Percentiles rank a stretch among this genome's conserved stretches.
Conservation (phyloP, 2,888 invertebrate genomes). For the Odontocerum albicorne region DNA sequence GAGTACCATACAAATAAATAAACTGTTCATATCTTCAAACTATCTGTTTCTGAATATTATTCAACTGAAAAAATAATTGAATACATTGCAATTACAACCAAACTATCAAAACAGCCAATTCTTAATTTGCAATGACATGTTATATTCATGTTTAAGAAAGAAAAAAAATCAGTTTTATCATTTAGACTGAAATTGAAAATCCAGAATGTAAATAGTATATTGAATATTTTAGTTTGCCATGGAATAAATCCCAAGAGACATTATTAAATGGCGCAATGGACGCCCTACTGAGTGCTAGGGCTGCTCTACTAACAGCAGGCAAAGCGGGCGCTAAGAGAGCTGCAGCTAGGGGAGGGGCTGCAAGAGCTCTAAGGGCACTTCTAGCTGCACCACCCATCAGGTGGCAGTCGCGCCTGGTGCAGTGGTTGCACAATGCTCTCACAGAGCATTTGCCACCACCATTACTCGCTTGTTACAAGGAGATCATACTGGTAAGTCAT, state of each 20-base stretch:
- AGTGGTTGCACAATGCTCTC: conserved; percentile 41
- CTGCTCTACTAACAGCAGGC: conserved; percentile 39
- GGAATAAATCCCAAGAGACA: conserved; percentile 41
- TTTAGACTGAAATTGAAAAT: no score
- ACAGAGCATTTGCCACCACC: conserved; percentile 33
- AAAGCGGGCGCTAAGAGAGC: conserved; percentile 39
- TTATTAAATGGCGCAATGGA: conserved; percentile 41
- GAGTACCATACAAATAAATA: no score
- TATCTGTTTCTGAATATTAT: no score
- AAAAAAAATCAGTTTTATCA: no score
- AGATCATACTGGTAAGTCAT: conserved; percentile 32
- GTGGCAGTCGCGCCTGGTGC: conserved; percentile 38
- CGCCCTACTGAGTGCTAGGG: conserved; percentile 34
- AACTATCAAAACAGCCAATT: no score
- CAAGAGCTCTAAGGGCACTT: conserved; percentile 30
- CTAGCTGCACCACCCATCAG: conserved; percentile 35
- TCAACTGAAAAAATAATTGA: no score
- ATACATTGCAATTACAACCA: no score
- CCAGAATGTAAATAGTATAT: no score
- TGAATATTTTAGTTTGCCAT: conserved; percentile 39
- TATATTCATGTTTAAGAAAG: no score
- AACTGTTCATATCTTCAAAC: no score
- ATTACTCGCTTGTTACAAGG: conserved; percentile 29
- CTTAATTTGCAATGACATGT: no score
- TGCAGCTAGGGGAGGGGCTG: conserved; percentile 39